Percentiles rank a stretch among this genome's conserved stretches.
Evolutionary conservation across 2,113 vertebrate genomes (phyloP).

Genomic region (Prunella fulvescens): DNA sequence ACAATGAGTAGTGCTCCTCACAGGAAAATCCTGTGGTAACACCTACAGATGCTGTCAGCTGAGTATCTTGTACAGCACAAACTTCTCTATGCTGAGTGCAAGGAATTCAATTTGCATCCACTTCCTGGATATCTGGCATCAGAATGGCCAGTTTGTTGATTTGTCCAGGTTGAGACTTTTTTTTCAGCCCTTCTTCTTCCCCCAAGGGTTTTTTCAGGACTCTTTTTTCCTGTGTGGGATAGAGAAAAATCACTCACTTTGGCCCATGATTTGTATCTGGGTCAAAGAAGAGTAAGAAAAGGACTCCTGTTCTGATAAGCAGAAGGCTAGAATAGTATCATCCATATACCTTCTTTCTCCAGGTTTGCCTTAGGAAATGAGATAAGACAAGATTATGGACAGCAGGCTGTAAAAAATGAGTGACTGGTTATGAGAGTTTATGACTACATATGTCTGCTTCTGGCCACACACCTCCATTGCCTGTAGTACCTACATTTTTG

Average conservation of each 20-base stretch:
- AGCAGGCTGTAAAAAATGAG: not conserved
- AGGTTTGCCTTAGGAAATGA: not conserved
- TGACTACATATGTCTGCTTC: not conserved
- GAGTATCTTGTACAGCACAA: not conserved
- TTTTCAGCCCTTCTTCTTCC: not conserved
- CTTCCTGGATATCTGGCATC: not conserved
- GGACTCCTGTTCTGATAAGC: not conserved
- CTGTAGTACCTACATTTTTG: not conserved
- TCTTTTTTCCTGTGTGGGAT: not conserved
- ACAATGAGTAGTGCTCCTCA: not conserved
- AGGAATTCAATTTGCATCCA: not conserved
- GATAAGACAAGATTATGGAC: not conserved
- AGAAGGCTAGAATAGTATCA: not conserved
- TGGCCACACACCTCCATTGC: fast-evolving
- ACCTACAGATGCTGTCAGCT: not conserved
- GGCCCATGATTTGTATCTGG: not conserved
- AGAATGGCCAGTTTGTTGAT: not conserved
- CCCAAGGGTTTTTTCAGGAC: fast-evolving
- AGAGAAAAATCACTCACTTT: not conserved
- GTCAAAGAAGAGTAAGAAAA: not conserved
- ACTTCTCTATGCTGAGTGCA: not conserved
- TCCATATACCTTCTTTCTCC: not conserved
- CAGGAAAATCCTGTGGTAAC: not conserved
- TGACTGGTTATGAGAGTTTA: not conserved
- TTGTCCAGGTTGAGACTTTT: not conserved